phyloP scores from a whole-genome alignment of 2,888 invertebrate genomes.

The Ptychoptera contaminata region DNA sequence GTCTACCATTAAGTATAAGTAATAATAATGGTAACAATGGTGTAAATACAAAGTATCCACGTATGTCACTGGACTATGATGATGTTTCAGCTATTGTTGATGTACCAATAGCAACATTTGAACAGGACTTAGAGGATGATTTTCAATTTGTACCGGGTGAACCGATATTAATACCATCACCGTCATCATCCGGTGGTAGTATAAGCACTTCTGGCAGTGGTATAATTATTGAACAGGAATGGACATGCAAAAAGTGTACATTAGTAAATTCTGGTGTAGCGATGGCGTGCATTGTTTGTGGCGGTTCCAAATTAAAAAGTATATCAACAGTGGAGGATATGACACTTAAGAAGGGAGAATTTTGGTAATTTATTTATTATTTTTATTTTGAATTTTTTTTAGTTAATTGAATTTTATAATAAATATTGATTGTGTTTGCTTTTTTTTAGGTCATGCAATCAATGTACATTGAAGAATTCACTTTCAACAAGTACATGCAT shows the following conservation, averaged over 20 bases:
- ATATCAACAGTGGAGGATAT: slow-evolving; percentile 46
- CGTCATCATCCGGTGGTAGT: not conserved
- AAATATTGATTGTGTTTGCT: too few species aligned
- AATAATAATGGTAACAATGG: slow-evolving; percentile 12
- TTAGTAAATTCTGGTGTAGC: slow-evolving; percentile 58
- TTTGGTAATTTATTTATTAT: slow-evolving; percentile 34
- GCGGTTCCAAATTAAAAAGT: slow-evolving; percentile 63
- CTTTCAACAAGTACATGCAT: slow-evolving; percentile 48
- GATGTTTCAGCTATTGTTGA: slow-evolving; percentile 24
- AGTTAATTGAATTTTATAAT: too few species aligned
- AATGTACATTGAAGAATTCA: slow-evolving; percentile 71
- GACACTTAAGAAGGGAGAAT: slow-evolving; percentile 53
- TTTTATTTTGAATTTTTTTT: too few species aligned
- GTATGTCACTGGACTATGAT: slow-evolving; percentile 15
- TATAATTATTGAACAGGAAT: slow-evolving; percentile 32
- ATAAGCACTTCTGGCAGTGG: too few species aligned
- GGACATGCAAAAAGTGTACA: slow-evolving; percentile 82
- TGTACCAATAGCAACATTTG: slow-evolving; percentile 49
- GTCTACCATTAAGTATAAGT: slow-evolving; percentile 12
- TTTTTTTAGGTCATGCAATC: slow-evolving; percentile 40
- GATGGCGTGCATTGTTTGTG: slow-evolving; percentile 70
- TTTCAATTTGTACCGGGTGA: slow-evolving; percentile 43
- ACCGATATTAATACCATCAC: not conserved
- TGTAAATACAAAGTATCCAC: not conserved
- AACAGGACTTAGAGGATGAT: slow-evolving; percentile 55